Evolutionary conservation across 2,797 vertebrate species (phyloP).

Genomic region (Carcharodon carcharias): DNA sequence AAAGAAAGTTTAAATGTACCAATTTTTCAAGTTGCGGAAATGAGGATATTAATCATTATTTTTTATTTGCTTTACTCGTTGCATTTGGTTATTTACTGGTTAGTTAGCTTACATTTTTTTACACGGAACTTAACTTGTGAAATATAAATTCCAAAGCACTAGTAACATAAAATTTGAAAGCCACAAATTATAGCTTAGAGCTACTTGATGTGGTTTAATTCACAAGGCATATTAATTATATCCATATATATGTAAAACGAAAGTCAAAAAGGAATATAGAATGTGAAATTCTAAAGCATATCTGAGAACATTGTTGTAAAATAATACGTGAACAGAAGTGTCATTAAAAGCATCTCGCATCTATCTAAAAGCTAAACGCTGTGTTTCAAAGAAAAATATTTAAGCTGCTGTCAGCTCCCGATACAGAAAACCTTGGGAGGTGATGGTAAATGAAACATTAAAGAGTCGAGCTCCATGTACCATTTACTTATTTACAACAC

Average conservation of each 20-base stretch:
- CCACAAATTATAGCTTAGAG: not conserved
- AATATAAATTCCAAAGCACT: not conserved
- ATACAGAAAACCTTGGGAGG: not conserved
- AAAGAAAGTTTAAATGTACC: not conserved
- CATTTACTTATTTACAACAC: not conserved
- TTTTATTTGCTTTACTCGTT: not conserved
- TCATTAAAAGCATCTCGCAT: not conserved
- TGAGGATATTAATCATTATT: not conserved
- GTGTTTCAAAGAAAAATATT: not conserved
- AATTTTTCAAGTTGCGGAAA: not conserved
- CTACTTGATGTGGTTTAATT: not conserved
- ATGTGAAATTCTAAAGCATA: not conserved
- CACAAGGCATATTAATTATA: not conserved
- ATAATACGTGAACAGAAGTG: not conserved
- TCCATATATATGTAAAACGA: not conserved
- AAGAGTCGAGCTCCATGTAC: not conserved
- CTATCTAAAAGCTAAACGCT: not conserved
- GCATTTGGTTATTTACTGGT: not conserved
- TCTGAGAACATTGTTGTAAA: not conserved
- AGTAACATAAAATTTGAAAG: not conserved
- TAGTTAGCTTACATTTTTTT: not conserved
- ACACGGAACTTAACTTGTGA: not conserved
- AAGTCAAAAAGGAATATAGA: not conserved
- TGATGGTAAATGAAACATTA: not conserved
- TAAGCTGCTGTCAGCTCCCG: not conserved